phyloP scores from a whole-genome alignment of 2,888 invertebrate genomes.

The Nomada fucata region DNA sequence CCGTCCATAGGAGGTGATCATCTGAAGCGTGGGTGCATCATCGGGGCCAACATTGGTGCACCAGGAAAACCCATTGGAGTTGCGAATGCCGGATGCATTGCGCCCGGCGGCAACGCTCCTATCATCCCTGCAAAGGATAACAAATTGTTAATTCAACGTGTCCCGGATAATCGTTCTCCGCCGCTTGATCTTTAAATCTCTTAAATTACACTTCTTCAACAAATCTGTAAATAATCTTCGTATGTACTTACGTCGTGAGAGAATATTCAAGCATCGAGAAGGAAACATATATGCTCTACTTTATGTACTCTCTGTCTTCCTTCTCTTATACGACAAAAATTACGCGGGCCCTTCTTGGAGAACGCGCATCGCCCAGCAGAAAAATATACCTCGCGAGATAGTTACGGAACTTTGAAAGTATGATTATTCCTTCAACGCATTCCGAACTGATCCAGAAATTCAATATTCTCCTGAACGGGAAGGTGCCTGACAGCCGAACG shows the following conservation, averaged over 20 bases:
- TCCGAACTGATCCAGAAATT: conserved; percentile 30
- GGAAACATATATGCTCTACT: conserved; percentile 28
- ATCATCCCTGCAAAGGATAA: conserved; percentile 83
- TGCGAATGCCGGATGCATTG: conserved; percentile 85
- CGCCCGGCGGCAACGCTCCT: conserved; percentile 84
- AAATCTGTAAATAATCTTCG: conserved; percentile 43
- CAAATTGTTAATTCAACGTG: conserved; percentile 27
- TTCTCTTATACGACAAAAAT: not conserved
- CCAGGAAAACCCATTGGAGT: conserved; percentile 86
- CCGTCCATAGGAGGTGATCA: conserved; percentile 89
- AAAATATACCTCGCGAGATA: conserved; percentile 23
- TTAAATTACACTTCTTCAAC: conserved; percentile 20
- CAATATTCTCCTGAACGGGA: conserved; percentile 53
- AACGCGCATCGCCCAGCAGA: conserved; percentile 38
- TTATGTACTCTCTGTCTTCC: conserved; percentile 16
- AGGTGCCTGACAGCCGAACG: conserved; percentile 71
- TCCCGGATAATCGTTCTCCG: not conserved
- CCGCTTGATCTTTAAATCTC: conserved; percentile 3
- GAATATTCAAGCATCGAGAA: conserved; percentile 35
- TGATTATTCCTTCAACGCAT: conserved; percentile 26
- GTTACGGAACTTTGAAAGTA: conserved; percentile 23
- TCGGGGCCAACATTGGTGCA: conserved; percentile 86
- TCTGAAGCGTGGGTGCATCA: conserved; percentile 95
- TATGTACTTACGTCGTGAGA: conserved; percentile 74
- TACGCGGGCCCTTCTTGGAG: conserved; percentile 41